Evolutionary conservation across 2,797 vertebrate species (phyloP).

Genomic region (Chelmon rostratus): DNA sequence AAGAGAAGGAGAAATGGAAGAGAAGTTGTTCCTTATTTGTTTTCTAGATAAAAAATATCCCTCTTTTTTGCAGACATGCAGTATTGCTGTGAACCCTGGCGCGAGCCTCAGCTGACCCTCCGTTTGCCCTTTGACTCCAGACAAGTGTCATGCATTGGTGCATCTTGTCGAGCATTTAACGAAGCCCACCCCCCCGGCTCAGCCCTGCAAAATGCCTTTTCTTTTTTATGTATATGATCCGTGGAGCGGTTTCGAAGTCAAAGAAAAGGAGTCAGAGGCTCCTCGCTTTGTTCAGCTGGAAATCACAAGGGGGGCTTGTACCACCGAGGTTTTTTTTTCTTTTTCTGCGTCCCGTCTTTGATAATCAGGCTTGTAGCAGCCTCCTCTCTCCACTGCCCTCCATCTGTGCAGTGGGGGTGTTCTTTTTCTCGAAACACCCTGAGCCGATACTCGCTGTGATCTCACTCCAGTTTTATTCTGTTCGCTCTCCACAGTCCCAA

Average conservation of each 20-base stretch:
- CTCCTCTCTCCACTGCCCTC: constrained; percentile 17
- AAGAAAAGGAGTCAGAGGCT: constrained; percentile 17
- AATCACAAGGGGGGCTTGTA: constrained; percentile 12
- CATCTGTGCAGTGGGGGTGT: constrained; percentile 36
- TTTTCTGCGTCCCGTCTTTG: constrained; percentile 27
- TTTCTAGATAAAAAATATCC: constrained; percentile 3
- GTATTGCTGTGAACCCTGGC: constrained; percentile 18
- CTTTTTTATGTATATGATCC: not conserved
- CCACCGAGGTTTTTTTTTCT: not conserved
- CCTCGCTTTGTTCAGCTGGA: constrained; percentile 23
- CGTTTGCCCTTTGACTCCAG: constrained; percentile 36
- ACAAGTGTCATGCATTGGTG: not conserved
- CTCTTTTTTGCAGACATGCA: constrained; percentile 6
- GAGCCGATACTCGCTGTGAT: constrained; percentile 54
- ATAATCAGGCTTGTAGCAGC: constrained; percentile 38
- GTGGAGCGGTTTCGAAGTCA: constrained; percentile 9
- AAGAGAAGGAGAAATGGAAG: not conserved
- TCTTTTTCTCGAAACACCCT: constrained; percentile 34
- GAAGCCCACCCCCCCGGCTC: not conserved
- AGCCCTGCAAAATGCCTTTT: not conserved
- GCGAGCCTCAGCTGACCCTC: constrained; percentile 21
- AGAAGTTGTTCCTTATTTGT: not conserved
- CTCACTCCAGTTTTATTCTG: constrained; percentile 56
- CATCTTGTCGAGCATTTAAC: not conserved
- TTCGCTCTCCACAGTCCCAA: constrained; percentile 32